Base-by-base conservation (phyloP, 53 echinoderm and acorn worm genomes). In the Zoroaster sp. region DNA sequence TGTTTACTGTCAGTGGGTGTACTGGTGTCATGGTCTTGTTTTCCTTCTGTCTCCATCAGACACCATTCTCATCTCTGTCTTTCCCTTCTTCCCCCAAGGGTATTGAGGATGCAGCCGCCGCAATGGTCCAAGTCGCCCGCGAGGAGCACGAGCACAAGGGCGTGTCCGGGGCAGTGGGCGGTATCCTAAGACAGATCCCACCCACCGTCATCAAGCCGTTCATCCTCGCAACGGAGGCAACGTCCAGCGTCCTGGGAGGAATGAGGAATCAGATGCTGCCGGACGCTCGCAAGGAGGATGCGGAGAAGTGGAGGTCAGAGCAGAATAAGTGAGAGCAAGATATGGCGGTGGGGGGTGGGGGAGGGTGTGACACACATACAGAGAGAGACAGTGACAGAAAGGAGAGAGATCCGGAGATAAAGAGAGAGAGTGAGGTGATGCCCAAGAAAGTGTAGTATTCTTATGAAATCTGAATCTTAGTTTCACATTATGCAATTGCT, bases 71-170 rank as follows among this genome's bases (percentile, higher is more conserved):
- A 12, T n/a, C 8, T 67, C 68, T 67, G 6, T 34, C 18, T 32
- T 35, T 43, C 17, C 18, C 15, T 76, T 40, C 30, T 52, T 47
- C 11, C 15, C 18, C 52, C 14, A 69, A 99, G 99, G 99, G 99
- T 49, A 80, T 96, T 41, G 96, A 90, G 35, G 96, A 96, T 70
- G 96, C 99, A 31, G 99, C 96, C 44, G 87, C 88, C 36, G 96
- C 95, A 35, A 93, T 99, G 21, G 91, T 96, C 45, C 92, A 94
- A 70, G 95, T 93, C 10, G 99, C 99, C 0, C 71, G 83, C 75
- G 99, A 99, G 41, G 99, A 99, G 70, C 95, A 99, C 70, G 90
- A 94, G 68, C 95, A 96, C 87, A 99, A 99, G 82, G 99, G 99
- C 13, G 90, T 96, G 35, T 96, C 99, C 10, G 99, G 99, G 21